Base-by-base conservation (phyloP, 2,797 vertebrate genomes). In the Hippoglossus hippoglossus region DNA sequence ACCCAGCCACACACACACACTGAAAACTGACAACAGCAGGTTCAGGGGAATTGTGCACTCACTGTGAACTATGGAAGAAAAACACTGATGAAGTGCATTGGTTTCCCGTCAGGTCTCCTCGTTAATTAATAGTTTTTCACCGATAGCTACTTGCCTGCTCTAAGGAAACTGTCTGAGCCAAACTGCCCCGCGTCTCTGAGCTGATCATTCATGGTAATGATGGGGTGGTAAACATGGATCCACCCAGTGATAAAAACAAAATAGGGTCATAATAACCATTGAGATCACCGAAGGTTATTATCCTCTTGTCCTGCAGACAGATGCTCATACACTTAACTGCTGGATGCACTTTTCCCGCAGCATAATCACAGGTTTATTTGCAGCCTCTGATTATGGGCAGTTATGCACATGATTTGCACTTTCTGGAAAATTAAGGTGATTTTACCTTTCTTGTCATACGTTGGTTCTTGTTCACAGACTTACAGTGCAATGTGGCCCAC, bases 181-280 rank as follows among this genome's bases (percentile, higher is more conserved):
- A 78, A 82, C 61, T 66, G 61, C 39, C 31, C 25, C 52, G 52
- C 66, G 64, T 82, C 80, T 83, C 78, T 60, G 16, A 69, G 53
- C 51, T 85, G 67, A 86, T 84, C 65, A 69, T 64, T 67, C 60
- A 80, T 63, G 64, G 6, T 84, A 87, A 91, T 89, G 47, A 81
- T 25, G 5, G 82, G 73, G 69, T 79, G 49, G 67, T 73, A 68
- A 62, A 63, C 50, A 71, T 19, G 71, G 63, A 84, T 80, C 82
- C 84, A 87, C 87, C 88, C 90, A 71, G 67, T 66, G 67, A 88
- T 82, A 90, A 79, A 89, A 86, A 81, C 70, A 66, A 87, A 26
- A 85, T 46, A 52, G 54, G 57, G 67, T 73, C 75, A 92, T 86
- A 87, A 91, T 85, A 87, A 87, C 64, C 69, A 80, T 28, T 73